phyloP scores from a whole-genome alignment of 64 coral and sea anemone genomes.

The Acropora tenuis region DNA sequence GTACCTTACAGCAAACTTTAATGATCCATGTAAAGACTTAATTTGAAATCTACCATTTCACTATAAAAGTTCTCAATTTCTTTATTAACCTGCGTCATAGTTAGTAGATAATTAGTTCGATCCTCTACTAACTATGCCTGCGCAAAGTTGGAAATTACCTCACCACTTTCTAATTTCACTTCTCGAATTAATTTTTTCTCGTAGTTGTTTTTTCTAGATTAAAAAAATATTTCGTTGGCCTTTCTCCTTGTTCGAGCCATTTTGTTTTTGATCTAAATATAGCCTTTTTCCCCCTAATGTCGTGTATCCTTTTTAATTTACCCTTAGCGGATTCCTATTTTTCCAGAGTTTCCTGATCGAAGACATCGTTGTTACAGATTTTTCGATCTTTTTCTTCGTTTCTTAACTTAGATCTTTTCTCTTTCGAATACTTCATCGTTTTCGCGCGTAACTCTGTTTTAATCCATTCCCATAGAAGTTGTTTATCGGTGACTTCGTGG shows the following conservation, averaged over 20 bases:
- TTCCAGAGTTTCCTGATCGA: not conserved
- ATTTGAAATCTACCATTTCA: not conserved
- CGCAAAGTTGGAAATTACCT: not conserved
- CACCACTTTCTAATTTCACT: conserved; percentile 54
- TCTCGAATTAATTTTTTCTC: conserved; percentile 21
- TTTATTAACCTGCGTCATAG: not conserved
- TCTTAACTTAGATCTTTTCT: conserved; percentile 17
- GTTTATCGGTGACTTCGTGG: not conserved
- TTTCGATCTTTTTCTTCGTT: not conserved
- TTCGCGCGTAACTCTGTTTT: not conserved
- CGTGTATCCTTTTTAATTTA: not conserved
- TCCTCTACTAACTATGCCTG: too few relatives aligned
- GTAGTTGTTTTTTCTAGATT: too few relatives aligned
- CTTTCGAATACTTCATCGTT: conserved; percentile 1
- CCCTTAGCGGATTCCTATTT: not conserved
- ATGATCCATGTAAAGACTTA: too few relatives aligned
- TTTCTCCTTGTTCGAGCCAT: conserved; percentile 20
- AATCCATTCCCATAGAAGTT: not conserved
- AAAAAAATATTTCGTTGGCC: too few relatives aligned
- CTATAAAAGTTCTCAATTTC: conserved; percentile 31
- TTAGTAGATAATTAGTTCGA: too few relatives aligned
- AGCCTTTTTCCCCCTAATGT: not conserved
- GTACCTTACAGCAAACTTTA: too few relatives aligned
- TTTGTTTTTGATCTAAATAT: not conserved
- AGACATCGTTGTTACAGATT: not conserved